A percentile compares a stretch with the other conserved stretches of the same genome.
phyloP scores from a whole-genome alignment of 2,888 invertebrate species.

The Stenichneumon culpator region DNA sequence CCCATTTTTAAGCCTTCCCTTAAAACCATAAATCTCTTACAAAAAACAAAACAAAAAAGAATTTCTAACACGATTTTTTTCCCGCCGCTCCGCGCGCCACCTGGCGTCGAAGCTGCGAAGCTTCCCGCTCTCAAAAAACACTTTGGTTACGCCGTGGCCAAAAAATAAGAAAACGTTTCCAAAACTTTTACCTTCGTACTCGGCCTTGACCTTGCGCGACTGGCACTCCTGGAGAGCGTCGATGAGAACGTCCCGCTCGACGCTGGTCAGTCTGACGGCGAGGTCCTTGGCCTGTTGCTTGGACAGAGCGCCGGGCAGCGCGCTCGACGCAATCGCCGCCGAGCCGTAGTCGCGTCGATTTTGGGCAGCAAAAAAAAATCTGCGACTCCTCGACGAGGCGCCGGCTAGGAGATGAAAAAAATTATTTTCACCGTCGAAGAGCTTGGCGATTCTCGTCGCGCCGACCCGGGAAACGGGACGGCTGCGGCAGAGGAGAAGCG shows the following conservation, averaged over 20 bases:
- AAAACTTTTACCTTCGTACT: slow-evolving; percentile 87
- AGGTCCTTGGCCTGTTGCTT: slow-evolving; percentile 92
- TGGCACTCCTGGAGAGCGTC: slow-evolving; percentile 91
- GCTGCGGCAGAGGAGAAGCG: slow-evolving; percentile 62
- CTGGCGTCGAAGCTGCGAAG: background rate
- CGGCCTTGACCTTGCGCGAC: slow-evolving; percentile 91
- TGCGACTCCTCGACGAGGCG: slow-evolving; percentile 12
- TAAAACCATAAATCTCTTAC: no score
- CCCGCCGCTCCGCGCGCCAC: no score
- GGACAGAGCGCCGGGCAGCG: slow-evolving; percentile 85
- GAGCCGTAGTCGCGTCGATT: slow-evolving; percentile 63
- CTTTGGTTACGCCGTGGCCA: background rate
- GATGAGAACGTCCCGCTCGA: slow-evolving; percentile 90
- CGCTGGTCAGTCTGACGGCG: slow-evolving; percentile 90
- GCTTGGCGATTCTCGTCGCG: slow-evolving; percentile 29
- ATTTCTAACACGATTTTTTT: no score
- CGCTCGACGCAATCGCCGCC: slow-evolving; percentile 71
- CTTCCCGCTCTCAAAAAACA: background rate
- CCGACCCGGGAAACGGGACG: slow-evolving; percentile 55
- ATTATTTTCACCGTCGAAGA: background rate
- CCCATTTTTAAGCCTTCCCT: no score
- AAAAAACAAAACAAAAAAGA: no score
- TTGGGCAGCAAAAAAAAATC: background rate
- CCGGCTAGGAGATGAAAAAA: background rate
- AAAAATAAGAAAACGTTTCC: slow-evolving; percentile 57